Evolutionary conservation across 2,797 vertebrate genomes (phyloP).

Genomic region (Chiloscyllium punctatum): DNA sequence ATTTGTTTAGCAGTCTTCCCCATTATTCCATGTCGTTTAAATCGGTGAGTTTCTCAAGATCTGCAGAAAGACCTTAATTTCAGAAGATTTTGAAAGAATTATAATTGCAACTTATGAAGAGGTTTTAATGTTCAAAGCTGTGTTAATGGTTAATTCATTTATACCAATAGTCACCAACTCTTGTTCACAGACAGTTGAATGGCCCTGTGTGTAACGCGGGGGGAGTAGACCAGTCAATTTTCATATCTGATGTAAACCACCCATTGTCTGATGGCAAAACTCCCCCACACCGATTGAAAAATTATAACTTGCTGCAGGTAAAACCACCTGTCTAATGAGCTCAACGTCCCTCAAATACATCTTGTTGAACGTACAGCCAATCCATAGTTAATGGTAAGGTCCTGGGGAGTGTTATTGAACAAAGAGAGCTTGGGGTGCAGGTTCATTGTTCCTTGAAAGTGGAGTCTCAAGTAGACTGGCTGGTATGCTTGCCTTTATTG

Average conservation of each 20-base stretch:
- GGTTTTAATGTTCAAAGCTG: neutral
- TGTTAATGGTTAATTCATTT: neutral
- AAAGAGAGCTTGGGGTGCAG: too few relatives aligned
- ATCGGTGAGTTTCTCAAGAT: neutral
- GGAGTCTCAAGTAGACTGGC: too few relatives aligned
- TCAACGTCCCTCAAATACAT: neutral
- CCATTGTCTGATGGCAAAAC: neutral
- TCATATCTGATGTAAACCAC: neutral
- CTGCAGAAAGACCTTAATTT: neutral
- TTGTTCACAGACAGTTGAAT: neutral
- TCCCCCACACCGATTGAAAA: neutral
- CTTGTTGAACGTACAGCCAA: neutral
- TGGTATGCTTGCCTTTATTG: too few relatives aligned
- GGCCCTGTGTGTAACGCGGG: neutral
- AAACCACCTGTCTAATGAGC: neutral
- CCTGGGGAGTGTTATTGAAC: too few relatives aligned
- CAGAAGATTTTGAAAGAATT: neutral
- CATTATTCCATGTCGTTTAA: neutral
- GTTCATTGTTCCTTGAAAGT: too few relatives aligned
- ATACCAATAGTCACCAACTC: neutral
- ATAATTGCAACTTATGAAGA: neutral
- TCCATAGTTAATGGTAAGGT: too few relatives aligned
- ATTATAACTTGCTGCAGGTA: neutral
- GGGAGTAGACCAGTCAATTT: neutral
- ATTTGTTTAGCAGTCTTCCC: too few relatives aligned